Evolutionary conservation across 2,888 invertebrate species (phyloP), one percentile per base, ranked within the genome.

Genomic region (Junonia oenone): DNA sequence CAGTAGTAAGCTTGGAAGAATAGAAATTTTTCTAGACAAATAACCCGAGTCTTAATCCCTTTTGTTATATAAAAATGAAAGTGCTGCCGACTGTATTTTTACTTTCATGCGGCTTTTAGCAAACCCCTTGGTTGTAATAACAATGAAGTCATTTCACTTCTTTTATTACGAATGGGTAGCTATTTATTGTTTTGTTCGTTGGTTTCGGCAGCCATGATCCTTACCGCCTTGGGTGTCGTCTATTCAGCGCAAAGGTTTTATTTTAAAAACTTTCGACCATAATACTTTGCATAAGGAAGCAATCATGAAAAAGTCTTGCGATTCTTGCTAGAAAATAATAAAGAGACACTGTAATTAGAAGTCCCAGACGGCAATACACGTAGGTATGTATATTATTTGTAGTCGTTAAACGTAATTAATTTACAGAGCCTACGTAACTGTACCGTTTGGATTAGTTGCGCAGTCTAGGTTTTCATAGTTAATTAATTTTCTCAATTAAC

Each of bases 201-300:
- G 68, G 75, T 72, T 73, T 77, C 79, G 72, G 65, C 66, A 66
- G 62, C 68, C 68, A 67, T 71, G 76, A 80, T 76, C 81, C 76
- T 80, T 83, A 79, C 75, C 73, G 71, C 70, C 73, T 68, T 76
- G 80, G 82, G 73, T 76, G 76, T 81, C 77, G 76, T 81, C 77
- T 79, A 69, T 45, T 37, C 68, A 19, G 11, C 17, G 81, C 81
- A 80, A 76, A 78, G 78, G 73, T 73, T 81, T 79, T 81, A 78
- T 82, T 78, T 33, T 69, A 70, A 66, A 52, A 70, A 73, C 72
- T 74, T 63, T 77, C 69, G 75, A 78, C 76, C 72, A 73, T 78
- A 74, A 69, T 68, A 68, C 76, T 78, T 83, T 83, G 80, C 77
- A 76, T 81, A 81, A 81, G 27, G 17, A 37, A 45, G 22, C 43